Conservation (phyloP, 2,113 vertebrate genomes). For the Plotosus lineatus region DNA sequence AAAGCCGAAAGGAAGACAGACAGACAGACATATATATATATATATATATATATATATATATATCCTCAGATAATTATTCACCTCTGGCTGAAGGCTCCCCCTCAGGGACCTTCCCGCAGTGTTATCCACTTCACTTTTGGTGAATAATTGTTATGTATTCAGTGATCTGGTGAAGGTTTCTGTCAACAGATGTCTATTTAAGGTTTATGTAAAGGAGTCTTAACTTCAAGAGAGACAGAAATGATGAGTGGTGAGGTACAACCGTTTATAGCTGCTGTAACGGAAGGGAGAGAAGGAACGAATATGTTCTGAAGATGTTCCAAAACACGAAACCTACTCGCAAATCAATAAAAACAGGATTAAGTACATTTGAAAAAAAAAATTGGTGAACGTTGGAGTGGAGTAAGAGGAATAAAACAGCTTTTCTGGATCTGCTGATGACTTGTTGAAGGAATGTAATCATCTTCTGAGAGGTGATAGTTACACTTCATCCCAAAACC, state of each 20-base stretch:
- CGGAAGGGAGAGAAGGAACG: background rate
- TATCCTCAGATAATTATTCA: too few species aligned
- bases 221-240: background rate
- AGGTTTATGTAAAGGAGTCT: background rate
- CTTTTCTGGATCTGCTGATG: background rate
- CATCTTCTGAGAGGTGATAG: background rate
- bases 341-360: too few species aligned
- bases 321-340: background rate
- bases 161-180: background rate
- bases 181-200: background rate
- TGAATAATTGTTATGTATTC: too few species aligned
- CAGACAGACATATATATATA: too few species aligned
- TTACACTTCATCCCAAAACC: background rate
- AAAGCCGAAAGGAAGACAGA: too few species aligned
- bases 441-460: background rate
- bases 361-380: background rate
- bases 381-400: background rate
- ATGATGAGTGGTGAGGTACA: background rate
- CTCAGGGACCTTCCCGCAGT: too few species aligned
- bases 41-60: too few species aligned
- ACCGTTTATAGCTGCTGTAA: background rate
- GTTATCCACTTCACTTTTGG: too few species aligned
- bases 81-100: too few species aligned
- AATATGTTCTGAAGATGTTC: background rate
- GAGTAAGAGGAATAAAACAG: background rate